phyloP scores from a whole-genome alignment of 2,113 vertebrate species.

The Atractosteus spatula region DNA sequence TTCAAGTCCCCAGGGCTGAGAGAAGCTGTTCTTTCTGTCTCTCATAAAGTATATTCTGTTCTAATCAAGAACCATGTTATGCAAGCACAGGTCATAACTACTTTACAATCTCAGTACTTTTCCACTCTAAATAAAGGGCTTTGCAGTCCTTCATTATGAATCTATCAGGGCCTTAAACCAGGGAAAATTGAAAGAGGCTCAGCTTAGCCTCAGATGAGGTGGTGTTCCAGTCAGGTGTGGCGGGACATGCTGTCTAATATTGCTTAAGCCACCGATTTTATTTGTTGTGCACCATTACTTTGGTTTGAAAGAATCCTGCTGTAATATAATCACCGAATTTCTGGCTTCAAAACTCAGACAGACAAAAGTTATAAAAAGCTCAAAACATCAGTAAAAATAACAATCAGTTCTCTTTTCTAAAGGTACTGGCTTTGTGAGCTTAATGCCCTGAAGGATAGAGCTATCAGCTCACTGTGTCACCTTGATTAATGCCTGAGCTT shows the following conservation, averaged over 20 bases:
- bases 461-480: constrained; percentile 34
- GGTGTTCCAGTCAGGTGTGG: no score
- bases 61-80: no score
- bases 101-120: no score
- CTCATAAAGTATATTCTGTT: no score
- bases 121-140: no score
- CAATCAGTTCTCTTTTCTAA: neutral
- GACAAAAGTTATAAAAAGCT: constrained; percentile 32
- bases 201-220: no score
- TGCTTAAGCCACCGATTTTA: neutral
- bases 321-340: constrained; percentile 13
- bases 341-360: constrained; percentile 6
- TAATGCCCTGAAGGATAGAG: constrained; percentile 13
- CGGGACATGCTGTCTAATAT: neutral
- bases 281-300: constrained; percentile 6
- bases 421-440: neutral
- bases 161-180: no score
- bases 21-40: no score
- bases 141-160: no score
- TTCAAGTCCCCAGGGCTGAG: no score
- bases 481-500: constrained; percentile 59
- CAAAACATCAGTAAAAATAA: constrained; percentile 37
- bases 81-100: no score
- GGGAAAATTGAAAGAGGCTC: no score
- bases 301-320: neutral